Evolutionary conservation across 2,113 vertebrate species (phyloP).

Genomic region (Laterallus jamaicensis): DNA sequence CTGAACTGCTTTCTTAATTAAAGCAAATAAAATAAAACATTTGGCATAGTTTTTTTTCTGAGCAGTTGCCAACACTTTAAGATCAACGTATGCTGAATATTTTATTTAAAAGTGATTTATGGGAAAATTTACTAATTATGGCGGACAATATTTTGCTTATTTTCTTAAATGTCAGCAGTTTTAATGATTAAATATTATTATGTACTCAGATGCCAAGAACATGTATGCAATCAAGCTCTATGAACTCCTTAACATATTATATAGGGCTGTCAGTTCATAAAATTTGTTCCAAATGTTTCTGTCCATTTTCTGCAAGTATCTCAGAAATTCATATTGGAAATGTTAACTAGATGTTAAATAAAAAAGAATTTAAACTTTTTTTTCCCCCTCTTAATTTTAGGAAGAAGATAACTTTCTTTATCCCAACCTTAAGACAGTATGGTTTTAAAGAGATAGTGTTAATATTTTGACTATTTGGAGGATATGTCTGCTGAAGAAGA

Average conservation of each 20-base stretch:
- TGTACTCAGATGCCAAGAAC: neutral
- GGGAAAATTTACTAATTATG: slow-evolving; percentile 25
- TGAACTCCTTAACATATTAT: neutral
- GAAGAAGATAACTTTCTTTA: neutral
- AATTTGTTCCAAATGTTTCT: neutral
- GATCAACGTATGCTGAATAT: slow-evolving; percentile 46
- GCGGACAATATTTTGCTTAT: slow-evolving; percentile 16
- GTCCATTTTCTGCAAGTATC: neutral
- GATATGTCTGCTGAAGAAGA: neutral
- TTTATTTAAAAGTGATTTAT: slow-evolving; percentile 63
- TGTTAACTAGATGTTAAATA: neutral
- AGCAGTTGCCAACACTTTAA: slow-evolving; percentile 45
- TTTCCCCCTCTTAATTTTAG: neutral
- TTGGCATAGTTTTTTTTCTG: slow-evolving; percentile 28
- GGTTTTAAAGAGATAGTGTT: neutral
- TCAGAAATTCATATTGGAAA: neutral
- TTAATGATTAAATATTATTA: slow-evolving; percentile 30
- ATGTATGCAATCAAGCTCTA: neutral
- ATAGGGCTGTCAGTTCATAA: neutral
- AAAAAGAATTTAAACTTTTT: neutral
- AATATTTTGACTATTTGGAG: neutral
- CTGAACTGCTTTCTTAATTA: slow-evolving; percentile 56
- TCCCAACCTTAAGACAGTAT: neutral
- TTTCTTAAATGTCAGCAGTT: slow-evolving; percentile 38
- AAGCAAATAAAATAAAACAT: slow-evolving; percentile 57